Conservation (phyloP, 2,888 invertebrate genomes). For the Tachina grossa region DNA sequence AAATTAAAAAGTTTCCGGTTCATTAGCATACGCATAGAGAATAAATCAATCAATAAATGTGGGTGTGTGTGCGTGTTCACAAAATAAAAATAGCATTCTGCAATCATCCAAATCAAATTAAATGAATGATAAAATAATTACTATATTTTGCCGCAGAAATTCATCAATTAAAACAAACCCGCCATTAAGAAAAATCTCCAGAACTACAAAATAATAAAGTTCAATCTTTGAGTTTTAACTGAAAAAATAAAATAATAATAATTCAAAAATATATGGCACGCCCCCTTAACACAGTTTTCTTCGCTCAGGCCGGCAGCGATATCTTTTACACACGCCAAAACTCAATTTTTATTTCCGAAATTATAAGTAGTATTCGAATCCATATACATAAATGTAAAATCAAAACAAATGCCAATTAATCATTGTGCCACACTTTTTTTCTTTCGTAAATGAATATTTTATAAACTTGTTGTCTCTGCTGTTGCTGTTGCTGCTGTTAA, state of each 20-base stretch:
- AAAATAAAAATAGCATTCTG: constrained; percentile 29
- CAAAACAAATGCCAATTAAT: constrained; percentile 74
- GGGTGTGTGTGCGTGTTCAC: neutral
- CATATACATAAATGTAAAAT: constrained; percentile 61
- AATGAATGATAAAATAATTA: constrained; percentile 41
- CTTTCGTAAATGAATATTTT: constrained; percentile 50
- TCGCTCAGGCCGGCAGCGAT: constrained; percentile 22
- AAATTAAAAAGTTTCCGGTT: neutral
- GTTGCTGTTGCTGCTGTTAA: neutral
- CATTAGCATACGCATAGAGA: neutral
- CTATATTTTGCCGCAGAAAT: constrained; percentile 17
- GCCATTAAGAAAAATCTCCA: neutral
- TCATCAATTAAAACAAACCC: constrained; percentile 18
- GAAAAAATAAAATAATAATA: neutral
- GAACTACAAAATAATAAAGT: constrained; percentile 12
- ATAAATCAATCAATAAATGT: constrained; percentile 1
- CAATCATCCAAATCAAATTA: constrained; percentile 3
- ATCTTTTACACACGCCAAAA: constrained; percentile 42
- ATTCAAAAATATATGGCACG: constrained; percentile 24
- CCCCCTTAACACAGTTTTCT: constrained; percentile 24
- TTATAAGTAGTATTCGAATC: constrained; percentile 66
- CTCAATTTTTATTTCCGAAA: constrained; percentile 65
- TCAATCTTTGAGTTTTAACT: neutral
- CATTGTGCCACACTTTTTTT: constrained; percentile 66
- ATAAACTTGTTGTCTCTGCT: constrained; percentile 27